A percentile compares a stretch with the other conserved stretches of the same genome.
Evolutionary conservation across 2,113 vertebrate species (phyloP).

Genomic region (Guaruba guarouba): DNA sequence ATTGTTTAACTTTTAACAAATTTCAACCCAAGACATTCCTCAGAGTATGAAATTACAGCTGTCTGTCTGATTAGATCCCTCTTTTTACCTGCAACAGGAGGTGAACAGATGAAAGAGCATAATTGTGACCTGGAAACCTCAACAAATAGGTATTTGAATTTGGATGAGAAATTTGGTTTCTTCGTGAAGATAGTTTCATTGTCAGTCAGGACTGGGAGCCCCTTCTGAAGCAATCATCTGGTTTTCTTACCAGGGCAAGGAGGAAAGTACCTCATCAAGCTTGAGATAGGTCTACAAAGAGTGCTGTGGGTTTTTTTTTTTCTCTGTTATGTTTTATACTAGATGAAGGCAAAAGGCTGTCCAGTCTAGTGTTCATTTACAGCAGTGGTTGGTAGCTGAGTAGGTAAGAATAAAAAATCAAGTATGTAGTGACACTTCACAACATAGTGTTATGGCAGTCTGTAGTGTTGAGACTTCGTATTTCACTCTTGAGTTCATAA

Average conservation of each 20-base stretch:
- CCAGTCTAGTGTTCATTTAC: not conserved
- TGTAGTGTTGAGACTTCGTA: rapidly evolving
- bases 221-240: not conserved
- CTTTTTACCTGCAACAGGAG: not conserved
- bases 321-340: not conserved
- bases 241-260: not conserved
- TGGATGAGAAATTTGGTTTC: not conserved
- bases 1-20: not conserved
- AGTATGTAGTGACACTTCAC: not conserved
- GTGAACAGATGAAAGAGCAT: not conserved
- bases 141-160: not conserved
- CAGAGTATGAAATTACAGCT: not conserved
- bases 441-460: rapidly evolving
- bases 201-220: not conserved
- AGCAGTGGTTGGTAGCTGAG: not conserved
- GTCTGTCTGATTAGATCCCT: not conserved
- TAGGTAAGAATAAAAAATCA: not conserved
- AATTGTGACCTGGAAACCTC: not conserved
- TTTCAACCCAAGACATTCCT: not conserved
- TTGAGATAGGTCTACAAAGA: not conserved
- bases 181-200: not conserved
- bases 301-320: not conserved
- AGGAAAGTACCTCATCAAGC: not conserved
- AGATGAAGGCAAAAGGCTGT: not conserved
- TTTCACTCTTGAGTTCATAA: not conserved